A percentile compares a stretch with the other conserved stretches of the same genome.
Conservation (phyloP, 2,888 invertebrate species). For the Zootermopsis nevadensis region DNA sequence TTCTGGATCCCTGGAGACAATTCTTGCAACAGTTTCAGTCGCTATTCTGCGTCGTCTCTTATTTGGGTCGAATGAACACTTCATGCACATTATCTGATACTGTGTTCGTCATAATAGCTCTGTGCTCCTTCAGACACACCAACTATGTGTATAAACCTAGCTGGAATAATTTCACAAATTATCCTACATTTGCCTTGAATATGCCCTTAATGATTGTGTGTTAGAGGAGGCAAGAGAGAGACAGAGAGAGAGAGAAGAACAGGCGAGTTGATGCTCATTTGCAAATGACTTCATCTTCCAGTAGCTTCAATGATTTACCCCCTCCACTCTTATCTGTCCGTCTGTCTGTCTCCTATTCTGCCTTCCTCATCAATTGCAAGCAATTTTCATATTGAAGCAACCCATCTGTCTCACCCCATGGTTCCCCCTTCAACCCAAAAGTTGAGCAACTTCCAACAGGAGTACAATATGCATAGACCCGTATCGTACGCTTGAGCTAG, state of each 20-base stretch:
- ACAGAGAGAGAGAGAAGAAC: constrained; percentile 34
- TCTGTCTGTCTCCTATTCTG: constrained; percentile 44
- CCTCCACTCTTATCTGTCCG: constrained; percentile 10
- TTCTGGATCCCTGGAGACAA: too few relatives aligned
- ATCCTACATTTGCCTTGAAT: constrained; percentile 61
- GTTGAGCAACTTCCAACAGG: constrained; percentile 29
- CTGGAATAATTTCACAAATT: constrained; percentile 63
- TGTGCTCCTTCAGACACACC: background rate
- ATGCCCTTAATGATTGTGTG: constrained; percentile 58
- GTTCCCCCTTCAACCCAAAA: constrained; percentile 28
- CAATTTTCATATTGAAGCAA: constrained; percentile 54
- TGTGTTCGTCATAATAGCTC: constrained; percentile 2
- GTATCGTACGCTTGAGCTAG: too few relatives aligned
- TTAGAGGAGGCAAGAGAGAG: constrained; percentile 31
- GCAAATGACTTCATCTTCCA: constrained; percentile 54
- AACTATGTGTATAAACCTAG: constrained; percentile 48
- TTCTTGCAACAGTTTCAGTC: too few relatives aligned
- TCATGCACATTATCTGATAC: background rate
- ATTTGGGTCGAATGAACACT: background rate
- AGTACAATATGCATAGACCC: constrained; percentile 36
- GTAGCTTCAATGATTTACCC: constrained; percentile 40
- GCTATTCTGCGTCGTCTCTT: too few relatives aligned
- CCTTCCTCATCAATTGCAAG: constrained; percentile 54
- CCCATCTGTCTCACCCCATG: constrained; percentile 49
- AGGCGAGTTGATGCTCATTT: constrained; percentile 50